Conservation (phyloP, 2,113 vertebrate genomes). For the Strigops habroptila region DNA sequence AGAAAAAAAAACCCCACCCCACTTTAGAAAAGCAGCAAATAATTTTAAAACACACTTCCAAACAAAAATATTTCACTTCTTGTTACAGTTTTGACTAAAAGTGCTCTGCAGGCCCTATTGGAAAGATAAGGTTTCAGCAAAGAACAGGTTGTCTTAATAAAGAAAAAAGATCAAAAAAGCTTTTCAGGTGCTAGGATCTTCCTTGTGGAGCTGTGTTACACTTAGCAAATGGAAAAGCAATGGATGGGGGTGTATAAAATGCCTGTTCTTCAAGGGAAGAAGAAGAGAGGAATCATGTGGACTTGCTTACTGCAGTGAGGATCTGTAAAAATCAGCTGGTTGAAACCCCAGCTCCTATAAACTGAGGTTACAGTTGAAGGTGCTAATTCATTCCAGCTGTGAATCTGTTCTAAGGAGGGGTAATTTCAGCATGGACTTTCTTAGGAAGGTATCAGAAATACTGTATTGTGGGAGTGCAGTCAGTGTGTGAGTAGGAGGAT, state of each 20-base stretch:
- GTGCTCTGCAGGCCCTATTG: fast-evolving
- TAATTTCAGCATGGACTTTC: neutral
- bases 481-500: neutral
- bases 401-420: neutral
- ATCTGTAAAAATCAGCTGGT: neutral
- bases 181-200: neutral
- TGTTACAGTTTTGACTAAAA: neutral
- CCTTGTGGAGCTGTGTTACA: neutral
- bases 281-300: neutral
- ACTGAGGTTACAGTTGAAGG: neutral
- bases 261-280: neutral
- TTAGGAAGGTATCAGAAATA: neutral
- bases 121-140: neutral
- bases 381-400: neutral
- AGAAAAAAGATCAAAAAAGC: neutral
- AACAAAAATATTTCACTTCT: neutral
- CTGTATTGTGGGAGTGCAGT: neutral
- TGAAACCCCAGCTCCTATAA: neutral
- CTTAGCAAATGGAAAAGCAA: neutral
- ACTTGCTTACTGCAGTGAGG: neutral
- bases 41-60: neutral
- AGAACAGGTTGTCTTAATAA: neutral
- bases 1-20: neutral
- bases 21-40: neutral
- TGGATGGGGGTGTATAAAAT: neutral